Conservation (phyloP, 1,140 invertebrate species). For the Periplaneta americana region DNA sequence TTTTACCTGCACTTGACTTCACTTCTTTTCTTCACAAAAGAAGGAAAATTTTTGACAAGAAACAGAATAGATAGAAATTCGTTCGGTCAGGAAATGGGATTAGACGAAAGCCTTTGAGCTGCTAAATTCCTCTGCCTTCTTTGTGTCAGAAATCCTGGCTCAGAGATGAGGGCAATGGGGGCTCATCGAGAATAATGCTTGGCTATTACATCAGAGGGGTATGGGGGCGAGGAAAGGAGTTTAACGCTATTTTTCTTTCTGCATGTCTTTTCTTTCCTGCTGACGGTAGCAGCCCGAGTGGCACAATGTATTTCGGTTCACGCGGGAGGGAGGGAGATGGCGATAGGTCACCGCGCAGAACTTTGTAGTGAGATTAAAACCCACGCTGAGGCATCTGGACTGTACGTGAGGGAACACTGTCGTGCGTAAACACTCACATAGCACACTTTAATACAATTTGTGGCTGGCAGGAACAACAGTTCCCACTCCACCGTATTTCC, state of each 20-base stretch:
- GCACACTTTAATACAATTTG: no score
- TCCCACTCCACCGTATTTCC: no score
- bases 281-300: neutral
- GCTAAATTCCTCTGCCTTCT: neutral
- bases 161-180: neutral
- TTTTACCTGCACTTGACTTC: neutral
- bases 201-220: neutral
- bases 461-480: no score
- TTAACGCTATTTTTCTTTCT: neutral
- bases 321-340: neutral
- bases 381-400: neutral
- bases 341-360: neutral
- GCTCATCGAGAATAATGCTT: no score
- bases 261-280: neutral
- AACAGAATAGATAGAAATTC: neutral
- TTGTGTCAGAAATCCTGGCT: neutral
- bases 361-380: neutral
- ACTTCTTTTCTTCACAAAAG: neutral
- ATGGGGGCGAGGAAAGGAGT: neutral
- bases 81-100: neutral
- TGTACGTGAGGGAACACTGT: neutral
- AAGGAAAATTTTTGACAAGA: neutral
- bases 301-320: neutral
- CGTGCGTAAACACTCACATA: neutral
- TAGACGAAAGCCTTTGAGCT: neutral